Evolutionary conservation across 2,113 vertebrate species (phyloP), one percentile per base, ranked within the genome.

Genomic region (Pungitius pungitius): DNA sequence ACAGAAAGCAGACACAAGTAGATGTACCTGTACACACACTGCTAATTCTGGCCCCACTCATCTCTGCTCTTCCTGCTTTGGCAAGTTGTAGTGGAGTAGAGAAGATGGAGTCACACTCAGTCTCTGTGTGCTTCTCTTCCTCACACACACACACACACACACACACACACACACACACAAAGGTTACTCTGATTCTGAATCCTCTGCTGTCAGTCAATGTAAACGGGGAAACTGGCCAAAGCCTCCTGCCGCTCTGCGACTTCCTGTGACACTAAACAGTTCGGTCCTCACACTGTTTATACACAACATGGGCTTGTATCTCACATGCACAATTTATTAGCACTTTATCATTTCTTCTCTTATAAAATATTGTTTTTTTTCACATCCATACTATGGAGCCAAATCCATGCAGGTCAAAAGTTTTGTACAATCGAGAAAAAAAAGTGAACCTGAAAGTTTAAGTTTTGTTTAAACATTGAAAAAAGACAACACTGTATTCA

Each of bases 31-130:
- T 2, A 68, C 72, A 73, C 72, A 35, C 51, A 37, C n/a, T 64
- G 59, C 83, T 60, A 18, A 71, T 33, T 71, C 66, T 49, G 52
- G 54, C 20, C 24, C 24, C 45, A 14, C 78, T 80, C 47, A 69
- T 77, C 75, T 63, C 15, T 54, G 69, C 51, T 82, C 86, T 86
- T 86, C 81, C 87, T 88, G 87, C 84, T 82, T 80, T 80, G 87
- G 84, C 81, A 84, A 78, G 76, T 60, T 76, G n/a, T 22, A 64
- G 43, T 30, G 42, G 39, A 83, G 64, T 35, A 63, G 43, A 66
- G 51, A 24, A 42, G 43, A 73, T n/a, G 1, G 37, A 75, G 56
- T 67, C 59, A 3, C 58, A 33, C n/a, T 22, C 57, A 8, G 2
- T 43, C 39, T 52, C 14, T 15, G 13, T 24, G 27, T 60, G 6